Evolutionary conservation across 1,140 invertebrate genomes (phyloP), one percentile per base, ranked within the genome.

Genomic region (Dendroctonus valens): DNA sequence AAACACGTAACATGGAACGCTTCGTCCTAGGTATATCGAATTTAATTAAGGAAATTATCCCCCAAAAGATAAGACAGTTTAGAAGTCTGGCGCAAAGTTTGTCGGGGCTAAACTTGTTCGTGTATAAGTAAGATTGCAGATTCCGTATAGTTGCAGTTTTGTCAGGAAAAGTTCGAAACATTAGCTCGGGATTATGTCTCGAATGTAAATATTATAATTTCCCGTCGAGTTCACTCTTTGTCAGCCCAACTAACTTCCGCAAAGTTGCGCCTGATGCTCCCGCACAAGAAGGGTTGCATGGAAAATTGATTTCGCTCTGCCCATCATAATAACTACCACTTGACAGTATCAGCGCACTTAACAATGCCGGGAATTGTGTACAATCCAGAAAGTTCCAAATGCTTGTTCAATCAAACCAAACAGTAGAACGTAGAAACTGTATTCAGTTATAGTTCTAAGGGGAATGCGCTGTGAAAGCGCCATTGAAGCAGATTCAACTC

Each of bases 31-130:
- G 50, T 61, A 61, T 61, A 61, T 61, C 50, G 59, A 61, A 61
- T 61, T 61, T 61, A 61, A 61, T 61, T 61, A 61, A 61, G 59
- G 59, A 61, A 61, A 61, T 61, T 61, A 61, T 61, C 59, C 50
- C 50, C 57, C 41, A 9, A 61, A 61, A 52, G 59, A 61, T 61
- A 61, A 61, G 53, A 40, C 51, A 61, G 59, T 61, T 61, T 61
- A 52, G 59, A 61, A 61, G 59, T 53, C 59, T 41, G 59, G 40
- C 50, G 49, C 59, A 61, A 61, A 61, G 39, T 61, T 61, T 61
- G 26, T 38, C 41, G 54, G 39, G 44, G 54, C 50, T 52, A 41
- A 60, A 60, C 58, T 51, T 53, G 59, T 61, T 61, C 59, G 59
- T 61, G 59, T 61, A 52, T 51, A 61, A 61, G 49, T 61, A 61